Base-by-base conservation (phyloP, 2,888 invertebrate species). In the Miltochrista miniata region DNA sequence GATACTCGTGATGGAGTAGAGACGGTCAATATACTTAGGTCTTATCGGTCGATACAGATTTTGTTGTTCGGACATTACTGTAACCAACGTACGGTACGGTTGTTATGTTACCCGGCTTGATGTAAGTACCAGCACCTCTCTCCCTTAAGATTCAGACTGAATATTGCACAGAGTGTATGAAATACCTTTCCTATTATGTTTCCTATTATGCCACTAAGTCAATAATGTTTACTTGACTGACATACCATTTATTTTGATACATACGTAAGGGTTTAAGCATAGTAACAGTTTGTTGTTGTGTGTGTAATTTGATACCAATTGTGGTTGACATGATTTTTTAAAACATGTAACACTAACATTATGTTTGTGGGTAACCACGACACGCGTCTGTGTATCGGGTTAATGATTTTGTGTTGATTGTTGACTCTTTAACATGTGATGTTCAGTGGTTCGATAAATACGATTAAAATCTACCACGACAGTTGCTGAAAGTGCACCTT, bases 261-360 rank as follows among this genome's bases (percentile, higher is more conserved):
- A n/a, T n/a, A n/a, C n/a, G n/a, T n/a, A 35, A 8, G 13, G 13
- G 35, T 7, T 8, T 37, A 35, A 10, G 11, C 15, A 51, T 48
- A 51, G 45, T 38, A 41, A 53, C 42, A 42, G 42, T 52, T 51
- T 50, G 18, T 24, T 24, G 18, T 24, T 24, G 18, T 24, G 18
- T 45, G 48, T 51, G 74, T 70, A 75, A 75, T 48, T 24, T 45
- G 45, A 70, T 31, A 61, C 52, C 39, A 46, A 38, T 42, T 56
- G 60, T 42, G 54, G 60, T 61, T 59, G 49, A 62, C 64, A 62
- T 63, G 71, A 65, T 70, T 75, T 70, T 75, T 70, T 67, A 62
- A 45, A 7, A 58, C 54, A 48, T 53, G 52, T 52, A 58, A 61
- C 65, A 65, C 18, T 14, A 51, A 54, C 45, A 54, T 13, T 11